Conservation (phyloP, 2,888 invertebrate genomes). For the Acronicta leporina region DNA sequence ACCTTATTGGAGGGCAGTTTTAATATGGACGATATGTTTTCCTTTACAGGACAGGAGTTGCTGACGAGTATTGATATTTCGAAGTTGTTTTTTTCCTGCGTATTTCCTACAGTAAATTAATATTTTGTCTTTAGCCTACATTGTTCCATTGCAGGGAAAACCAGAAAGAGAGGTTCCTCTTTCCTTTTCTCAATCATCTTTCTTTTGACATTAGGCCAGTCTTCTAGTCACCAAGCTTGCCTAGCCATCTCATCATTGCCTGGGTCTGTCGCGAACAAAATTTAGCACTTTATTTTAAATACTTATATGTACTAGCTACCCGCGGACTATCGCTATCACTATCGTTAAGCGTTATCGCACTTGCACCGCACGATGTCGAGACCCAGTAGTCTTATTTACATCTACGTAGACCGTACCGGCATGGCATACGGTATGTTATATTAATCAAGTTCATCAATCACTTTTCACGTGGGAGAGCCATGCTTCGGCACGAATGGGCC, state of each 20-base stretch:
- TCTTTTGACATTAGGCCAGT: not conserved
- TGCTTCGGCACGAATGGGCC: no score
- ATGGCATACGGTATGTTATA: no score
- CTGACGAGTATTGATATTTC: not conserved
- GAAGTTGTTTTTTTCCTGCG: not conserved
- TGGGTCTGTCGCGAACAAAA: not conserved
- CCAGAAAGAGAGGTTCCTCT: not conserved
- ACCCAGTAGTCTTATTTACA: no score
- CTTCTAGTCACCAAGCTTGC: not conserved
- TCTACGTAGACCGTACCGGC: no score
- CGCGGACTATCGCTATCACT: no score
- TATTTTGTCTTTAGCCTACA: conserved; percentile 1
- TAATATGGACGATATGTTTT: conserved; percentile 8
- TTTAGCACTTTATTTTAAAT: not conserved
- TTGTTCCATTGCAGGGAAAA: conserved; percentile 1
- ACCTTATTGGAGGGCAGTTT: conserved; percentile 9
- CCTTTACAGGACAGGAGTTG: not conserved
- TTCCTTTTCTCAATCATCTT: not conserved
- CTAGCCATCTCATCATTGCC: not conserved
- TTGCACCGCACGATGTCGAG: no score
- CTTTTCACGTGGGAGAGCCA: no score
- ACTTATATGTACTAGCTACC: no score
- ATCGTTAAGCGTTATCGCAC: no score
- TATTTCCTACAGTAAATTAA: not conserved
- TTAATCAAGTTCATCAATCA: no score